phyloP scores from a whole-genome alignment of 2,113 vertebrate genomes.

The Trogon surrucura region DNA sequence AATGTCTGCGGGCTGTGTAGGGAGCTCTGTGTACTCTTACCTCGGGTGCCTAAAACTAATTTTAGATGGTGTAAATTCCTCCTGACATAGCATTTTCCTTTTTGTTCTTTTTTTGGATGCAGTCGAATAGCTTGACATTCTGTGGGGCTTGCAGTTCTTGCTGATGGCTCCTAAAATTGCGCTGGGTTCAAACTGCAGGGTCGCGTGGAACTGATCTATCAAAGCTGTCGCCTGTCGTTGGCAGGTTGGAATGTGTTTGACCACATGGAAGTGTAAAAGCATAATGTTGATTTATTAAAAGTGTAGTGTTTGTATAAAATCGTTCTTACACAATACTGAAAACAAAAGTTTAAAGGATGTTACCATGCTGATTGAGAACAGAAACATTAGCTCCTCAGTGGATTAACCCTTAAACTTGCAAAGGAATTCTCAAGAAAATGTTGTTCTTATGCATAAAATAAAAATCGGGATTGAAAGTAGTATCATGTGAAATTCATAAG shows the following conservation, averaged over 20 bases:
- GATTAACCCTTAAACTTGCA: neutral
- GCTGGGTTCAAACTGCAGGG: neutral
- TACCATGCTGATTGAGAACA: neutral
- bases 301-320: neutral
- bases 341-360: neutral
- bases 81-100: neutral
- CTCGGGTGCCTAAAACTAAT: neutral
- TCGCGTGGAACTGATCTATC: neutral
- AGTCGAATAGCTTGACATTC: neutral
- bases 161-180: neutral
- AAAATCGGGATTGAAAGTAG: neutral
- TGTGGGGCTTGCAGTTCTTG: neutral
- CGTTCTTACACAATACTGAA: neutral
- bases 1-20: neutral
- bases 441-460: neutral
- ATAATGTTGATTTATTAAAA: neutral
- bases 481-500: neutral
- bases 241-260: neutral
- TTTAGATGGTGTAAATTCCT: neutral
- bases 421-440: neutral
- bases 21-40: neutral
- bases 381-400: neutral
- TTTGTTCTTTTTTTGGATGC: neutral
- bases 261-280: neutral
- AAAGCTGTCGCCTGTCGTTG: neutral